A percentile compares a stretch with the other conserved stretches of the same genome.
These are phyloP conservation scores for Caenorhabditis briggsae DNA, from an alignment of 1,140 invertebrate species.

Conservation along the genomic window DNA sequence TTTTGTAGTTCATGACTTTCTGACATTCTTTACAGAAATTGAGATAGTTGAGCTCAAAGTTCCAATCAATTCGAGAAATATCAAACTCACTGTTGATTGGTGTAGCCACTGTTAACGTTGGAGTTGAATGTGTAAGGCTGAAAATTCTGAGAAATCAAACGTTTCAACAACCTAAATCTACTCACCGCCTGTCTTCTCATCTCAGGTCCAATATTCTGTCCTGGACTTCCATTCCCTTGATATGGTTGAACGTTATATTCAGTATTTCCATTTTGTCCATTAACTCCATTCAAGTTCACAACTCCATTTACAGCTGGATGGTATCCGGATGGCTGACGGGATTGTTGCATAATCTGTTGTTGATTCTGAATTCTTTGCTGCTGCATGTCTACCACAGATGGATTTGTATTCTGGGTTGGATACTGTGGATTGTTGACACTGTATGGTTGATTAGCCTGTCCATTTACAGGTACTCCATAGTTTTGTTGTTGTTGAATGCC, in stretches of 20 bases:
- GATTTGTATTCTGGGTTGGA: not conserved
- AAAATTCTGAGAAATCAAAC: not conserved
- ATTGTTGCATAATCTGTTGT: not conserved
- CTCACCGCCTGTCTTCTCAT: constrained; percentile 41
- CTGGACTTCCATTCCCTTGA: not conserved
- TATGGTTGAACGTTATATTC: constrained; percentile 43
- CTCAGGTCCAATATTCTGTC: constrained; percentile 4
- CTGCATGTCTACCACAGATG: constrained; percentile 9
- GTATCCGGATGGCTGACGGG: constrained; percentile 16
- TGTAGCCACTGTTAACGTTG: constrained; percentile 36
- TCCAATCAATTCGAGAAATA: not conserved
- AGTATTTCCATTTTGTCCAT: constrained; percentile 52
- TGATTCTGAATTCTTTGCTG: constrained; percentile 25
- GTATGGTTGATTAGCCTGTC: not conserved
- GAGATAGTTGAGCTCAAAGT: not conserved
- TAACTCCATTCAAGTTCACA: constrained; percentile 57
- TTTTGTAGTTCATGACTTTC: too few species aligned
- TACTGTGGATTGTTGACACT: not conserved
- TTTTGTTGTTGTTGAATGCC: not conserved
- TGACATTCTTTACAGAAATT: too few species aligned
- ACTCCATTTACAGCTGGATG: constrained; percentile 51
- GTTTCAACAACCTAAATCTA: not conserved
- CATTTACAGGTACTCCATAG: constrained; percentile 7
- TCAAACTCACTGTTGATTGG: not conserved
- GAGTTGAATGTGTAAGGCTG: constrained; percentile 18